Evolutionary conservation across 2,888 invertebrate species (phyloP).

Genomic region (Stenichneumon culpator): DNA sequence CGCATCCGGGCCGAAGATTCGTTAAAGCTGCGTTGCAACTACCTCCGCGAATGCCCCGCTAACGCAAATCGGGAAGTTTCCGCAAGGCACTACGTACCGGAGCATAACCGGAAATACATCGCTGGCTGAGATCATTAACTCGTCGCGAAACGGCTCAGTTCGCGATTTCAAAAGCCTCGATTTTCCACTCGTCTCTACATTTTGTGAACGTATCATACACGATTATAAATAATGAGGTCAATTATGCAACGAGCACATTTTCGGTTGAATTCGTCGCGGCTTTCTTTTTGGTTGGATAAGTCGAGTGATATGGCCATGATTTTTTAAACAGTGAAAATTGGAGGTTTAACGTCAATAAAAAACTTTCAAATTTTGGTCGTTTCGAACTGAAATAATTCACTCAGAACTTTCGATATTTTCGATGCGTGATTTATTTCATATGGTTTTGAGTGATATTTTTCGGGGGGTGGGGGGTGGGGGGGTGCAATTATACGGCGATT

Average conservation of each 20-base stretch:
- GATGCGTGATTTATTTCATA: too few relatives aligned
- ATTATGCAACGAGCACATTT: background rate
- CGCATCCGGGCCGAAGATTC: background rate
- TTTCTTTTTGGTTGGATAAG: background rate
- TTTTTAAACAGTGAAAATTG: too few relatives aligned
- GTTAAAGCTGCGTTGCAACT: background rate
- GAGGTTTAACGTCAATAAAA: too few relatives aligned
- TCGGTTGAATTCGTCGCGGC: background rate
- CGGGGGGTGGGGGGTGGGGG: too few relatives aligned
- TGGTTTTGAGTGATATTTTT: too few relatives aligned
- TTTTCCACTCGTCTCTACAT: background rate
- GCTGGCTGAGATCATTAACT: constrained; percentile 5
- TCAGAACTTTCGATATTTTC: too few relatives aligned
- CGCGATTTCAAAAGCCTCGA: background rate
- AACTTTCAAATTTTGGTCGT: too few relatives aligned
- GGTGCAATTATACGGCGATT: too few relatives aligned
- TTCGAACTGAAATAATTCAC: too few relatives aligned
- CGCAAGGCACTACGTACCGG: background rate
- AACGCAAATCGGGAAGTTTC: background rate
- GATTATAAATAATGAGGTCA: background rate
- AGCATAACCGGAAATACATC: constrained; percentile 11
- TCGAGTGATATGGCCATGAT: too few relatives aligned
- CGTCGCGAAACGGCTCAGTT: constrained; percentile 7
- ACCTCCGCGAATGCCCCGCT: background rate
- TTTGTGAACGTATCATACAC: background rate